Conservation (phyloP, 1,140 invertebrate genomes). For the Drosophila watanabei region DNA sequence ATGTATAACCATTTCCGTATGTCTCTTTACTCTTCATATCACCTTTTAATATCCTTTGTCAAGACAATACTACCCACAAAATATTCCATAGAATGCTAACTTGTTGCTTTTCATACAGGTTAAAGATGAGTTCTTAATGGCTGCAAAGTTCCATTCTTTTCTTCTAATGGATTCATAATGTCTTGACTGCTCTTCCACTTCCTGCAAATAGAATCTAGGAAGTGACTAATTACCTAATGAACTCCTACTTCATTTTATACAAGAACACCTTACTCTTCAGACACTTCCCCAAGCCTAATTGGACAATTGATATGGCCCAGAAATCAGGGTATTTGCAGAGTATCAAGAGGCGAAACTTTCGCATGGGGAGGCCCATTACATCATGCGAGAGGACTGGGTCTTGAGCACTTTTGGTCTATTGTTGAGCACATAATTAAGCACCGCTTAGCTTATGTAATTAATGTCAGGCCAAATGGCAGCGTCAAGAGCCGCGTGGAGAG, state of each 20-base stretch:
- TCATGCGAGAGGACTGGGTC: conserved; percentile 52
- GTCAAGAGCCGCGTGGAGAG: conserved; percentile 57
- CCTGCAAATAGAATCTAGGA: background rate
- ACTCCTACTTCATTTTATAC: background rate
- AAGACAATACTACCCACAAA: background rate
- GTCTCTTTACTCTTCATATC: background rate
- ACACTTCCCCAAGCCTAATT: background rate
- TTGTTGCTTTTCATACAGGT: background rate
- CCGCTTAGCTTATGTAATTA: conserved; percentile 82
- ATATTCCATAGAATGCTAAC: background rate
- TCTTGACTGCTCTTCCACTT: too few relatives aligned
- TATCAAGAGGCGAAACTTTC: conserved; percentile 60
- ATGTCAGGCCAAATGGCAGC: conserved; percentile 63
- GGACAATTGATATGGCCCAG: background rate
- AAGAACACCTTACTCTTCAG: background rate
- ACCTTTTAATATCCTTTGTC: background rate
- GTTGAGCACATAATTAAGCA: conserved; percentile 83
- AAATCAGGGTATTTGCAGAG: conserved; percentile 1
- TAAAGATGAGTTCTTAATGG: conserved; percentile 2
- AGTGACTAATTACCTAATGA: background rate
- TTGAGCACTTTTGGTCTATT: conserved; percentile 72
- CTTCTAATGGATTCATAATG: background rate
- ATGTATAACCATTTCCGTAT: background rate
- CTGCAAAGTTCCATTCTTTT: background rate
- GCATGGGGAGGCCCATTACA: conserved; percentile 64